These are phyloP conservation scores for Harpagus bidentatus DNA, from an alignment of 2,113 vertebrate genomes.

Conservation along the genomic window DNA sequence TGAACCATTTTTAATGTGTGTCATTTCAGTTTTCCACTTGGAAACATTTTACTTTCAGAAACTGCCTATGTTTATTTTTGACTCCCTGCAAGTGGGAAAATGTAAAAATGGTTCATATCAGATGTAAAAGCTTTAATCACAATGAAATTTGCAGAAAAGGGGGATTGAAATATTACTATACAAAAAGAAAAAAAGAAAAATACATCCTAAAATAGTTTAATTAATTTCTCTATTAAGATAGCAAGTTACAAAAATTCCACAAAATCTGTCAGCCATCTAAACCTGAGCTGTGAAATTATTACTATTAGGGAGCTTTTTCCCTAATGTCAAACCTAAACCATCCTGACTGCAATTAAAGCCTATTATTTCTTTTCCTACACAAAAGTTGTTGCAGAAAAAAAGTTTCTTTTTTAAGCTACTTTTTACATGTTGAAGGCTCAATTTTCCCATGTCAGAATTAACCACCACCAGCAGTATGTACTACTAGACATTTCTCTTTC, in stretches of 20 bases:
- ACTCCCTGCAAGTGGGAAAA: neutral
- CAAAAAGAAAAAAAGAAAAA: neutral
- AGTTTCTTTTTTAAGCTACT: neutral
- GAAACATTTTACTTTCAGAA: neutral
- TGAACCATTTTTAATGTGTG: neutral
- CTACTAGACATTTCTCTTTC: neutral
- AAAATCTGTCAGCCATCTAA: neutral
- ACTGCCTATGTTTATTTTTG: neutral
- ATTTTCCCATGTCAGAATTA: neutral
- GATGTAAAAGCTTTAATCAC: neutral
- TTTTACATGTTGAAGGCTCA: neutral
- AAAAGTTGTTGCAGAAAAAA: neutral
- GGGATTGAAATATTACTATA: neutral
- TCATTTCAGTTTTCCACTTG: neutral
- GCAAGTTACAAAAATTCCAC: neutral
- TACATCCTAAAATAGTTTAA: neutral
- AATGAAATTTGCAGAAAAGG: neutral
- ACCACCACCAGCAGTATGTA: neutral
- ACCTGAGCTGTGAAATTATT: neutral
- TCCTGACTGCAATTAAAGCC: neutral
- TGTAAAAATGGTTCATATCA: neutral
- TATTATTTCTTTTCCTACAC: neutral
- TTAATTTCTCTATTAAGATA: neutral
- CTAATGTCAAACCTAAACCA: neutral
- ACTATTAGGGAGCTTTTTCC: neutral